Evolutionary conservation across 1,140 invertebrate species (phyloP).

Genomic region (Zaprionus kolodkinae): DNA sequence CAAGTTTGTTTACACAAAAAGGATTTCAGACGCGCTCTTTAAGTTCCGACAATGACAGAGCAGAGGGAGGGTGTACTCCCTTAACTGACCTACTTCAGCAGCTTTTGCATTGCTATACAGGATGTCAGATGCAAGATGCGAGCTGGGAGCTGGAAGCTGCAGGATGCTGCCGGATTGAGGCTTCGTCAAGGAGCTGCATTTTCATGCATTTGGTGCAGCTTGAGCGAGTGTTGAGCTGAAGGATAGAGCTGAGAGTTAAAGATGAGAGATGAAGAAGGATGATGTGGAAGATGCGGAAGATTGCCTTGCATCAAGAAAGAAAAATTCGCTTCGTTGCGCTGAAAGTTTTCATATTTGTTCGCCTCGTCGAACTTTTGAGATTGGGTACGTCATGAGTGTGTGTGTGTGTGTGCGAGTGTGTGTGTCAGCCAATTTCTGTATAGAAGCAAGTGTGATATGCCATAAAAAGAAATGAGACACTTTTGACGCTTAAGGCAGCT

Average conservation of each 20-base stretch:
- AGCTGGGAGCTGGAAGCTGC: not conserved
- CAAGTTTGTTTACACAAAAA: constrained; percentile 73
- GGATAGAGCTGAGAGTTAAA: constrained; percentile 48
- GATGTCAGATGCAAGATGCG: constrained; percentile 31
- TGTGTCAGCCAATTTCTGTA: constrained; percentile 64
- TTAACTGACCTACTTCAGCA: constrained; percentile 73
- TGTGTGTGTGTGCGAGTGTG: constrained; percentile 30
- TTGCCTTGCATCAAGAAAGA: constrained; percentile 59
- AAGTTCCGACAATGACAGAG: constrained; percentile 52
- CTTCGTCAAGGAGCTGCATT: constrained; percentile 72
- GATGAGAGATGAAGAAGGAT: constrained; percentile 23
- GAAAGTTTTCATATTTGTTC: constrained; percentile 71
- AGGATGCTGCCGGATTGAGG: constrained; percentile 53
- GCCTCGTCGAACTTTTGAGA: constrained; percentile 69
- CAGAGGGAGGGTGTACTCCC: constrained; percentile 17
- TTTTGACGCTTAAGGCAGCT: constrained; percentile 51
- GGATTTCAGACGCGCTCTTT: constrained; percentile 73
- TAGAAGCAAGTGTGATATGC: constrained; percentile 47
- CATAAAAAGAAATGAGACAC: constrained; percentile 71
- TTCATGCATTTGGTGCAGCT: constrained; percentile 75
- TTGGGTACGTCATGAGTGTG: constrained; percentile 20
- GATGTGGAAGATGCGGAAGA: constrained; percentile 39
- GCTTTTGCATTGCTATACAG: constrained; percentile 43
- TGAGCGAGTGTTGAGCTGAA: constrained; percentile 66
- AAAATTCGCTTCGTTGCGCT: constrained; percentile 62